These are phyloP conservation scores for Leptonema lineaticorne DNA, from an alignment of 1,140 invertebrate species.

Conservation along the genomic window DNA sequence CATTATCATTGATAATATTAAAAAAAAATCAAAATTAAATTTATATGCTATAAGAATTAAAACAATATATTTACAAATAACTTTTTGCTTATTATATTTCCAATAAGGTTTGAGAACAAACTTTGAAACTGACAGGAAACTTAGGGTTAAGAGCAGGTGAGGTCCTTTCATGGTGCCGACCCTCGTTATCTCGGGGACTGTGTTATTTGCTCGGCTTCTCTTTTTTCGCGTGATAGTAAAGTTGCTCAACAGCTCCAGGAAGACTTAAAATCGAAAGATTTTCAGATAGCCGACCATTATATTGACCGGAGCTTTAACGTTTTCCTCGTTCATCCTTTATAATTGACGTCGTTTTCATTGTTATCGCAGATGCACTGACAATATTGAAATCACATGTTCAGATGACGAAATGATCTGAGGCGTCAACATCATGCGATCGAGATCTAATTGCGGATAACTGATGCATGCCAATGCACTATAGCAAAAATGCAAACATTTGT, in stretches of 20 bases:
- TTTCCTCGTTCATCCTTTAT: background rate
- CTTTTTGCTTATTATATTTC: too few species aligned
- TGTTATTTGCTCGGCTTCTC: background rate
- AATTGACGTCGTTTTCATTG: background rate
- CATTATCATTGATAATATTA: too few species aligned
- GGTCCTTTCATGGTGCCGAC: background rate
- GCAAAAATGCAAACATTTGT: conserved; percentile 12
- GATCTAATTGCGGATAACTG: conserved; percentile 4
- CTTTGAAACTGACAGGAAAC: background rate
- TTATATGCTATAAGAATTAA: too few species aligned
- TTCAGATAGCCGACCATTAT: background rate
- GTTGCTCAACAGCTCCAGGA: background rate
- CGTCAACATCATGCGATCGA: conserved; percentile 1
- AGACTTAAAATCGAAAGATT: background rate
- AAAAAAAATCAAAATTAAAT: too few species aligned
- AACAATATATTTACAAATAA: too few species aligned
- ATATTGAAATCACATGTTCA: background rate
- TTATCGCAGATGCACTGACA: background rate
- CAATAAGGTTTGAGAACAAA: too few species aligned
- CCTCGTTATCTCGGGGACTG: background rate
- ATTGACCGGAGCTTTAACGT: background rate
- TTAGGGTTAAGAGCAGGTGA: background rate
- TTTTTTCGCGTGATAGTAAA: too few species aligned
- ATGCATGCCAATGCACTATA: background rate
- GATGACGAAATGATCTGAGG: background rate